Percentiles rank a stretch among this genome's conserved stretches.
phyloP scores from a whole-genome alignment of 2,797 vertebrate species.

The Malurus leucopterus region DNA sequence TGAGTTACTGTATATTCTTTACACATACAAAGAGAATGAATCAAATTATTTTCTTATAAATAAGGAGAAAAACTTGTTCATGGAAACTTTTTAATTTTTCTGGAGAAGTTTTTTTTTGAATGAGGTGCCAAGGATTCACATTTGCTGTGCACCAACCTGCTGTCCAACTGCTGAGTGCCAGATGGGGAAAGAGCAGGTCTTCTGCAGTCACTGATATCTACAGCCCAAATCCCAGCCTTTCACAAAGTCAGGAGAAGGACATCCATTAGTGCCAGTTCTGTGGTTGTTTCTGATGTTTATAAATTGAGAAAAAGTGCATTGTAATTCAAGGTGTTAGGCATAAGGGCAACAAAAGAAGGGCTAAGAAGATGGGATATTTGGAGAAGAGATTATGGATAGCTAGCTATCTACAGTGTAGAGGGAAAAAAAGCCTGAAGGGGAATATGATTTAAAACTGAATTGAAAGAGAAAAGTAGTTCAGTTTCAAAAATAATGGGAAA shows the following conservation, averaged over 20 bases:
- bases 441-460: not conserved
- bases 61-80: not conserved
- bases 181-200: not conserved
- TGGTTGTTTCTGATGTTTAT: not conserved
- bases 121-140: not conserved
- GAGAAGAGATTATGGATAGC: not conserved
- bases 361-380: not conserved
- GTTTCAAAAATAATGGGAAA: not conserved
- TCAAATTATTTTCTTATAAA: conserved; percentile 4
- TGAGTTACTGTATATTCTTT: not conserved
- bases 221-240: not conserved
- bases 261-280: accelerated
- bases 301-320: not conserved
- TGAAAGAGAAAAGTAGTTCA: not conserved
- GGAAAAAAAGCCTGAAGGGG: not conserved
- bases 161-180: not conserved
- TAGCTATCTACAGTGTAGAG: not conserved
- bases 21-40: not conserved
- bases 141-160: not conserved
- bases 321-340: not conserved
- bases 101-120: not conserved
- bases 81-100: not conserved
- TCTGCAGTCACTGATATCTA: not conserved
- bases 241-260: not conserved
- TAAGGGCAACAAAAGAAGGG: not conserved